Base-by-base conservation (phyloP, 2,888 invertebrate species). In the Pollenia amentaria region DNA sequence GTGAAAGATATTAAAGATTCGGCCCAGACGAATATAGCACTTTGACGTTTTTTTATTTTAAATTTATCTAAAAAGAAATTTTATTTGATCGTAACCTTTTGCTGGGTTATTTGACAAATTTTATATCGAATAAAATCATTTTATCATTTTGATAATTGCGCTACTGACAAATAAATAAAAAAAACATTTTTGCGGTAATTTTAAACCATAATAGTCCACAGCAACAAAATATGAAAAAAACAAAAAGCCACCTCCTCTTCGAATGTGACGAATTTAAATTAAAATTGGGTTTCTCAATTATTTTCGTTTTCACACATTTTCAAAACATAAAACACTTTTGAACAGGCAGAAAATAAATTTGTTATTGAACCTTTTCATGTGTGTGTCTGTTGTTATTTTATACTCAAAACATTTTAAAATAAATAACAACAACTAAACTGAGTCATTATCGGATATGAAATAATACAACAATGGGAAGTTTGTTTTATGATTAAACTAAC, bases 381-480 rank as follows among this genome's bases (percentile, higher is more conserved):
- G n/a, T 70, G 40, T 70, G n/a, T 0, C 11, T 70, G 4, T 70
- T 16, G 40, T 21, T 51, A 12, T 53, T 69, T n/a, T 9, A 12
- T 21, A 3, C 53, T 79, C 53, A 18, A 38, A 38, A 3, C 72
- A 40, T 55, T 40, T 57, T 0, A 12, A 53, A 78, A 64, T 29
- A 29, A 29, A 29, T 6, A 29, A 29, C 29, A 53, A 51, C 9
- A 77, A 70, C 38, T 70, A n/a, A 40, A 65, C 40, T 77, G 70
- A 77, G 57, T 77, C 77, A 80, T 79, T 80, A 67, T 65, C 76
- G 79, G 83, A 83, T 83, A 80, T 87, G 76, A 65, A 64, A 76
- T 16, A 69, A 78, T 78, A 76, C 57, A 69, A 53, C 44, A 51
- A 57, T 60, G 67, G 64, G 53, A 18, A 75, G 42, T 78, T 69